Base-by-base conservation (phyloP, 2,113 vertebrate species). In the Engystomops pustulosus region DNA sequence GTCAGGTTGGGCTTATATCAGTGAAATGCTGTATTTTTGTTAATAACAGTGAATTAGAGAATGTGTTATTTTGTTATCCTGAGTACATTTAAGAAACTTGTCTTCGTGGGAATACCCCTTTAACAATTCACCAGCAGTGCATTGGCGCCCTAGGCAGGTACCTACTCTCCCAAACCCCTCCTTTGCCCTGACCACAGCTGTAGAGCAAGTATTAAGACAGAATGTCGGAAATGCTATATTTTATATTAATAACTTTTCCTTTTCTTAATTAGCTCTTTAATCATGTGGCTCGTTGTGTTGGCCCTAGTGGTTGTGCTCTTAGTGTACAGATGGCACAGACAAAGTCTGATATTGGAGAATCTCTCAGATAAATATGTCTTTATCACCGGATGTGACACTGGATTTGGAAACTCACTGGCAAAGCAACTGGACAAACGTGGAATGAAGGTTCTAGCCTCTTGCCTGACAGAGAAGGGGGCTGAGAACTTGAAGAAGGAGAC, bases 371-470 rank as follows among this genome's bases (percentile, higher is more conserved):
- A 93, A 86, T 90, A 91, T 0, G 94, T 98, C 86, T 81, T 98
- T 81, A 94, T 98, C 90, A 98, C 95, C 0, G 97, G 96, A 77
- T 97, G 96, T 0, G 96, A 97, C 88, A 96, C 95, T 0, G 96
- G 96, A 65, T 98, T 98, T 10, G 96, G 96, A 20, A 91, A 94
- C 32, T 88, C 91, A 71, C 86, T 96, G 90, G 96, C 96, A 2
- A 90, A 80, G 68, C 94, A 93, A 86, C 90, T 98, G 86, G 95
- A 96, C 2, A 47, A 67, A 0, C 89, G 88, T 69, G 95, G 95
- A 2, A 90, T 97, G 88, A 86, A 69, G 1, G 79, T 78, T 60
- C 87, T 96, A 20, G 96, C 96, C 6, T 91, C 93, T 0, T 97
- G 97, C 86, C 86, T 95, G 15, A 94, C 91, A 0, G 88, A 95